Base-by-base conservation (phyloP, 2,797 vertebrate genomes). In the Rhabdomys pumilio region DNA sequence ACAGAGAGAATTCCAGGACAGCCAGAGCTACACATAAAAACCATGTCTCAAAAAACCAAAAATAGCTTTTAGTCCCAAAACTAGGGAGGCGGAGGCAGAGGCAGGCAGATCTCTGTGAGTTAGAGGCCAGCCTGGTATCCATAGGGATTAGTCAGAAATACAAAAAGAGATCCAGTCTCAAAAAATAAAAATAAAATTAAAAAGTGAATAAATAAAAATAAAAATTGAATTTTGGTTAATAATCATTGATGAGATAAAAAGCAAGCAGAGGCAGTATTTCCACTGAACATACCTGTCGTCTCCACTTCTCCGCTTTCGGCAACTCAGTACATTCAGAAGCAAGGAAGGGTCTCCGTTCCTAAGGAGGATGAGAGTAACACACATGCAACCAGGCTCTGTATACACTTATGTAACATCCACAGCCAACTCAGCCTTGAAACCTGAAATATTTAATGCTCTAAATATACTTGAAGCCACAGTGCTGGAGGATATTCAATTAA, bases 241-340 rank as follows among this genome's bases (percentile, higher is more conserved):
- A 86, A 65, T 59, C 13, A 92, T 13, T 69, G n/a, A 59, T 53
- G 50, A 79, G 31, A 47, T 17, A 90, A 55, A n/a, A 89, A 87
- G 9, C 50, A 89, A n/a, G 29, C 31, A 53, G n/a, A 92, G 10
- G 24, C 59, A 22, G 31, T 63, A 77, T 31, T 55, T 79, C 61
- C 29, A 10, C 7, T 2, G 0, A 91, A 82, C 77, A 14, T 96
- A 99, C 99, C 99, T 99, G 99, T 55, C 99, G 98, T 92, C 99
- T 99, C 99, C 99, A 99, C 59, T 99, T 99, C 98, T 99, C 99
- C 12, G 99, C 99, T 98, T 99, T 99, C 2, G 99, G 99, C 88
- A 99, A 98, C 47, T 99, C 99, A 24, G 98, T 99, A 73, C 99
- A 99, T 97, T 99, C 99, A 0, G 99, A 99, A 0, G 99, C 99